A percentile compares a stretch with the other conserved stretches of the same genome.
Evolutionary conservation across 2,113 vertebrate species (phyloP).

Genomic region (Chaetorhynchus papuensis): DNA sequence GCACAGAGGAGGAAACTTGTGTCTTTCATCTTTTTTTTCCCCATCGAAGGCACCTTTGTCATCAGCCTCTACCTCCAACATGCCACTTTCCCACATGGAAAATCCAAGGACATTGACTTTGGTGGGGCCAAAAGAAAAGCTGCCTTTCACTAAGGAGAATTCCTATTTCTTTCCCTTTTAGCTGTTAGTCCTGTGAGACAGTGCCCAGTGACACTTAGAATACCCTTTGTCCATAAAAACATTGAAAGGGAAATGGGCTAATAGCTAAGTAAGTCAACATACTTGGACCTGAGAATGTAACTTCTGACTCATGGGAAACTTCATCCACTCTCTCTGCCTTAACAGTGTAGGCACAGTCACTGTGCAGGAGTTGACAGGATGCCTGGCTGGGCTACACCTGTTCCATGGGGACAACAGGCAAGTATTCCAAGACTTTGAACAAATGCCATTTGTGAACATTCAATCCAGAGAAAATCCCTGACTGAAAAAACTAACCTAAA

Average conservation of each 20-base stretch:
- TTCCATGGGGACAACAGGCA: not conserved
- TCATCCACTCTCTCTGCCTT: not conserved
- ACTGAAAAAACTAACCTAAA: not conserved
- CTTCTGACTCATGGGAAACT: conserved; percentile 16
- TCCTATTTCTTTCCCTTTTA: not conserved
- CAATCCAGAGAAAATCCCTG: not conserved
- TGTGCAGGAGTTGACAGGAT: not conserved
- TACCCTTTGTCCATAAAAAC: not conserved
- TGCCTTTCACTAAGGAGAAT: not conserved
- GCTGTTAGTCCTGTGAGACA: not conserved
- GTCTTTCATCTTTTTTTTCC: not conserved
- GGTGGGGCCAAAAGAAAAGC: not conserved
- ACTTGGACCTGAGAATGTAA: not conserved
- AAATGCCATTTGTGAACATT: not conserved
- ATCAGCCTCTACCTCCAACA: not conserved
- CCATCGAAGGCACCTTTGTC: not conserved
- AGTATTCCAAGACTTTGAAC: not conserved
- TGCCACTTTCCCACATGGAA: not conserved
- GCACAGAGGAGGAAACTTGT: not conserved
- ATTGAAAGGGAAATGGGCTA: not conserved
- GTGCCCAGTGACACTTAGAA: not conserved
- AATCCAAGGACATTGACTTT: not conserved
- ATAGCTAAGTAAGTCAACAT: not conserved
- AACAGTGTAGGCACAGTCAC: not conserved
- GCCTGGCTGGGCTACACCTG: not conserved